These are phyloP conservation scores for Hypselothyrea guttata DNA, from an alignment of 2,888 invertebrate genomes.

Conservation along the genomic window DNA sequence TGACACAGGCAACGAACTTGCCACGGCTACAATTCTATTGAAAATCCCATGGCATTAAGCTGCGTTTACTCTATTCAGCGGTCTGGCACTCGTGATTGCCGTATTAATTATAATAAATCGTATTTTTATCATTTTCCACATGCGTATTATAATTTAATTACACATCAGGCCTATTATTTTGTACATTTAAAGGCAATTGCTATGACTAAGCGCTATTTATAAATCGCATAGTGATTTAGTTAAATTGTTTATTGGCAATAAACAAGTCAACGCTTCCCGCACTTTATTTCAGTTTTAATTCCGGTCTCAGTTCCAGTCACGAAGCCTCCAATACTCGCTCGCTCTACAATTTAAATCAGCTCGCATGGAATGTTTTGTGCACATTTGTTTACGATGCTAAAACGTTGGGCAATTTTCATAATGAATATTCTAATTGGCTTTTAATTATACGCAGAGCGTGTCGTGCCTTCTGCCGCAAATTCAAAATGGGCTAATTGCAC, in stretches of 20 bases:
- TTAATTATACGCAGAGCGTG: constrained; percentile 62
- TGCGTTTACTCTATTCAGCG: constrained; percentile 16
- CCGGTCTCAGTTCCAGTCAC: constrained; percentile 5
- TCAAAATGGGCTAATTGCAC: constrained; percentile 69
- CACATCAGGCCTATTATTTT: neutral
- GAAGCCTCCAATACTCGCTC: constrained; percentile 31
- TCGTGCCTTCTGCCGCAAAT: constrained; percentile 31
- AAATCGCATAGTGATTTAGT: constrained; percentile 30
- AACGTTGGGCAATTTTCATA: constrained; percentile 62
- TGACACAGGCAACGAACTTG: constrained; percentile 46
- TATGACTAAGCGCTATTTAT: constrained; percentile 35
- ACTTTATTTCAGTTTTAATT: no score
- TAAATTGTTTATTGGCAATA: constrained; percentile 28
- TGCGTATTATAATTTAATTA: neutral
- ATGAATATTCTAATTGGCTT: constrained; percentile 73
- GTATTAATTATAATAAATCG: no score
- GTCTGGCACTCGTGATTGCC: no score
- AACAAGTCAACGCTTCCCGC: constrained; percentile 21
- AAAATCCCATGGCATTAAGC: neutral
- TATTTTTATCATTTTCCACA: no score
- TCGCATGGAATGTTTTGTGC: constrained; percentile 48
- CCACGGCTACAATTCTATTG: neutral
- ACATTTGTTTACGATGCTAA: constrained; percentile 48
- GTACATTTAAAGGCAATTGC: neutral
- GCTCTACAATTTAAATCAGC: constrained; percentile 50